A percentile compares a stretch with the other conserved stretches of the same genome.
Conservation (phyloP, 2,113 vertebrate genomes). For the Ellobius talpinus region DNA sequence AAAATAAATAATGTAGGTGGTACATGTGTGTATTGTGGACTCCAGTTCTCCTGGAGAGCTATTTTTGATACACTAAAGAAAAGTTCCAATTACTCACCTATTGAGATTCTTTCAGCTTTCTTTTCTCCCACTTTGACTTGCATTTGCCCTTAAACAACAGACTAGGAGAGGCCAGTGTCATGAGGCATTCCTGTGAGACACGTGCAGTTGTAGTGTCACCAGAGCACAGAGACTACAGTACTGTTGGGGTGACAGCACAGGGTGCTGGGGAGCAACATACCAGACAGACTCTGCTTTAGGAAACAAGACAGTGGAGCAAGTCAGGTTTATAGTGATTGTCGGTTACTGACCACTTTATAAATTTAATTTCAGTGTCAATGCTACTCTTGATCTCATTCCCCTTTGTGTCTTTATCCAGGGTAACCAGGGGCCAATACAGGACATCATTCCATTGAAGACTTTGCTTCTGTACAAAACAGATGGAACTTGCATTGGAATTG, state of each 20-base stretch:
- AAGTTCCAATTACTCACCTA: slow-evolving; percentile 53
- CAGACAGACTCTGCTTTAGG: background rate
- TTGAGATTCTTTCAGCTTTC: slow-evolving; percentile 46
- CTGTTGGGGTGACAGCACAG: background rate
- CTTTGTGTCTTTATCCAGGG: background rate
- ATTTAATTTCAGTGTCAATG: slow-evolving; percentile 60
- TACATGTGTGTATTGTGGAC: background rate
- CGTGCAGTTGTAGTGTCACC: slow-evolving; percentile 32
- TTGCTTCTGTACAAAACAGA: background rate
- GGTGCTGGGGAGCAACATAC: background rate
- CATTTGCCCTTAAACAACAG: slow-evolving; percentile 60
- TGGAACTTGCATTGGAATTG: background rate
- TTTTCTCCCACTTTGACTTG: slow-evolving; percentile 40
- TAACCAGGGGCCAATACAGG: background rate
- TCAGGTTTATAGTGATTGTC: background rate
- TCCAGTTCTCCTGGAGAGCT: background rate
- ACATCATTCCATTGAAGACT: slow-evolving; percentile 56
- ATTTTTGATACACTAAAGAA: slow-evolving; percentile 53
- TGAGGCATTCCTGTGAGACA: slow-evolving; percentile 58
- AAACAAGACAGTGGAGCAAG: background rate
- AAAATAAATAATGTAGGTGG: slow-evolving; percentile 97
- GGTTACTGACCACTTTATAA: slow-evolving; percentile 9
- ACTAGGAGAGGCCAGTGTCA: slow-evolving; percentile 70
- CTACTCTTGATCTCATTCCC: slow-evolving; percentile 46
- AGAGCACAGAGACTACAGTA: slow-evolving; percentile 53